Evolutionary conservation across 1,140 invertebrate species (phyloP), one percentile per base, ranked within the genome.

Genomic region (Procambarus clarkii): DNA sequence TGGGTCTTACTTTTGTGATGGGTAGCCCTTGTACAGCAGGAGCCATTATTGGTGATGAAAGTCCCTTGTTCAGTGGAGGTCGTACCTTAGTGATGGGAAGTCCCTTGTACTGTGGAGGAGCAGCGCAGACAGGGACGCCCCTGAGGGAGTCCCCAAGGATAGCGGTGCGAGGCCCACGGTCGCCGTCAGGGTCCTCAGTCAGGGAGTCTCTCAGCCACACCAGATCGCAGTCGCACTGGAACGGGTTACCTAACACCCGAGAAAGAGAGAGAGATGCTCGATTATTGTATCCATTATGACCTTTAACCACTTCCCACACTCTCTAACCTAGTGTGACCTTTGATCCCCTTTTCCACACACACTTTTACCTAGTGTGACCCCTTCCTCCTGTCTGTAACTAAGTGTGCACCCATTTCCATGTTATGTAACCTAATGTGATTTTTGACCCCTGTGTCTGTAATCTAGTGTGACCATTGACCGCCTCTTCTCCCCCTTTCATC

Each of bases 151-250:
- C 82, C 60, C 79, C 82, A 0, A 80, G 76, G 48, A 46, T 21
- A 21, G 76, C 45, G 3, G 77, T 50, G 9, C 71, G 24, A 2
- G 82, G 46, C 3, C 92, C 83, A 15, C 46, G 88, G 21, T 46
- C 82, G 8, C 58, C 46, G 18, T 88, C 50, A n/a, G 88, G 81
- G 15, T 82, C 90, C 60, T 92, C 88, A 24, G 81, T 44, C 54
- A 93, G 60, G 87, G 89, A 88, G 44, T 93, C 92, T 46, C 84
- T 50, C 18, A 93, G 91, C 92, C 92, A 93, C 84, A 92, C 87
- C 45, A 93, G 69, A 45, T 92, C 86, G 64, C 92, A 93, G 91
- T 93, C 92, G 58, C 92, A 93, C 24, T 76, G 86, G 80, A 93
- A 92, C 15, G 92, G 92, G 78, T 93, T 93, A 58, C 88, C 92